Percentiles rank a stretch among this genome's conserved stretches.
Evolutionary conservation across 2,888 invertebrate species (phyloP).

Genomic region (Spilosoma lubricipeda): DNA sequence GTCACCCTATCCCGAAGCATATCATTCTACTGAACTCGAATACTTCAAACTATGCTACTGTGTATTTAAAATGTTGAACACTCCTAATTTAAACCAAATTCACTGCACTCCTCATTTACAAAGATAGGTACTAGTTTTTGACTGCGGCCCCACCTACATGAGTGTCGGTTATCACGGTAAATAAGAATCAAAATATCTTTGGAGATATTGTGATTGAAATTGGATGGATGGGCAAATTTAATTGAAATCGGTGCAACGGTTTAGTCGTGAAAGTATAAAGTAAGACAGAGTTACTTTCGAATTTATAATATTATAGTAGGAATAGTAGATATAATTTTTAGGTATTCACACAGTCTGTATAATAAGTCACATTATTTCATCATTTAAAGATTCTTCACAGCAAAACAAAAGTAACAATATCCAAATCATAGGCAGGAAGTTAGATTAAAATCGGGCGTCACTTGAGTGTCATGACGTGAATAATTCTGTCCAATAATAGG

Average conservation of each 20-base stretch:
- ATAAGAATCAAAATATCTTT: too few species aligned
- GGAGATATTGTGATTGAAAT: too few species aligned
- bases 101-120: not conserved
- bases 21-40: not conserved
- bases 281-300: too few species aligned
- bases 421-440: slow-evolving; percentile 67
- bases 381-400: not conserved
- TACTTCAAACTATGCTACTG: not conserved
- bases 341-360: not conserved
- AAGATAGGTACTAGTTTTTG: too few species aligned
- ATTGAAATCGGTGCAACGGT: too few species aligned
- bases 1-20: not conserved
- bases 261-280: too few species aligned
- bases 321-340: too few species aligned
- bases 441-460: slow-evolving; percentile 77
- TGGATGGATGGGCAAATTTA: too few species aligned
- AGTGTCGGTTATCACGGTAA: too few species aligned
- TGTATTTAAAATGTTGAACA: not conserved
- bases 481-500: slow-evolving; percentile 78
- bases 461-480: slow-evolving; percentile 68
- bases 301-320: too few species aligned
- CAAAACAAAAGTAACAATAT: slow-evolving; percentile 45
- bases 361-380: not conserved
- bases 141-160: too few species aligned
- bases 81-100: not conserved